A percentile compares a stretch with the other conserved stretches of the same genome.
These are phyloP conservation scores for Diplodus sargus DNA, from an alignment of 2,797 vertebrate species.

Conservation along the genomic window DNA sequence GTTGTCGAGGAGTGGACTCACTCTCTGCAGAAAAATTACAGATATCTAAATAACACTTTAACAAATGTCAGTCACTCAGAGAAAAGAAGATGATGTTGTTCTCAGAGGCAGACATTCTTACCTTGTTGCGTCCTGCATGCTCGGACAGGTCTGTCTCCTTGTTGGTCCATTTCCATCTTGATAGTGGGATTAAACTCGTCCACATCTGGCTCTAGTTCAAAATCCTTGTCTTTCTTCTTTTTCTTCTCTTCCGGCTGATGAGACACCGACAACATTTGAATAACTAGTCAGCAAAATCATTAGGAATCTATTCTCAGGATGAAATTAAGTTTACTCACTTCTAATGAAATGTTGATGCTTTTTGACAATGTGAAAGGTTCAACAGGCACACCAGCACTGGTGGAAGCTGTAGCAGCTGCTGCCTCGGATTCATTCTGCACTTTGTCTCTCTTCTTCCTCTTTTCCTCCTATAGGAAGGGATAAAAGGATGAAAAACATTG, in stretches of 20 bases:
- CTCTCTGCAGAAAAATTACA: constrained; percentile 84
- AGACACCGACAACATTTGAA: constrained; percentile 10
- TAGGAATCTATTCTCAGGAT: neutral
- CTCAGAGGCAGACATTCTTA: constrained; percentile 43
- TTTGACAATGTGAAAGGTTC: constrained; percentile 85
- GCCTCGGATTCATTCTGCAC: constrained; percentile 92
- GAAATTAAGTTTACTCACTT: constrained; percentile 70
- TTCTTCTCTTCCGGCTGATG: constrained; percentile 91
- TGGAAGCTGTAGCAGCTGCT: constrained; percentile 68
- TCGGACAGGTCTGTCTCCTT: constrained; percentile 91
- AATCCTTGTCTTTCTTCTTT: constrained; percentile 86
- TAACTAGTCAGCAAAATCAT: neutral
- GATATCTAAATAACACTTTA: neutral
- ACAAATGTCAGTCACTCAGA: no score
- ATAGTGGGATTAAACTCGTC: constrained; percentile 86
- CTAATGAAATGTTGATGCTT: constrained; percentile 72
- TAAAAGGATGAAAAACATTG: neutral
- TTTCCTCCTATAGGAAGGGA: constrained; percentile 89
- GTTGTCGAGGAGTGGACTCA: constrained; percentile 95
- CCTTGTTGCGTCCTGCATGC: constrained; percentile 95
- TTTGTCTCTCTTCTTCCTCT: constrained; percentile 95
- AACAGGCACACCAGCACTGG: constrained; percentile 62
- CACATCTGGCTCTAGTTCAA: constrained; percentile 89
- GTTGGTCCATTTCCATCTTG: constrained; percentile 84
- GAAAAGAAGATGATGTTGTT: neutral